phyloP scores from a whole-genome alignment of 2,888 invertebrate species.

The Autographa gamma region DNA sequence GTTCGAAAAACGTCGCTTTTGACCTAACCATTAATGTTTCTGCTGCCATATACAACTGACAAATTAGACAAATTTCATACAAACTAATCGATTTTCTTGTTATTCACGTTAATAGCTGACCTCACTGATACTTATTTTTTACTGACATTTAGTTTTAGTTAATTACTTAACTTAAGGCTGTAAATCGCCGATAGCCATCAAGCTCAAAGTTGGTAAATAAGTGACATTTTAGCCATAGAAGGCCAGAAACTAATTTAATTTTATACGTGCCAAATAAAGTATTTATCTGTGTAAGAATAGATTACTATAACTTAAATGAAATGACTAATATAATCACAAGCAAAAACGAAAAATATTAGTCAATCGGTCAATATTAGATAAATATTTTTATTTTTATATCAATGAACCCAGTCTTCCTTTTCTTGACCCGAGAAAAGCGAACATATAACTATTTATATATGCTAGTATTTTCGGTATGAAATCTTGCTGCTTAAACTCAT shows the following conservation, averaged over 20 bases:
- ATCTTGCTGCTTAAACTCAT: too few species aligned
- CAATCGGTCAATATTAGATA: too few species aligned
- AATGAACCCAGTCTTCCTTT: too few species aligned
- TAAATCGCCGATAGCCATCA: background rate
- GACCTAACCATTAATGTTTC: constrained; percentile 46
- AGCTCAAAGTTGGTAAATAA: background rate
- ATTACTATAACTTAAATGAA: background rate
- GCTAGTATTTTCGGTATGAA: too few species aligned
- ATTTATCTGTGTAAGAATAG: background rate
- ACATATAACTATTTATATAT: too few species aligned
- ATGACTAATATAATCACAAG: too few species aligned
- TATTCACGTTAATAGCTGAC: constrained; percentile 19
- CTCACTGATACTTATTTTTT: constrained; percentile 3
- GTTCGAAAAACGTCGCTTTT: constrained; percentile 45
- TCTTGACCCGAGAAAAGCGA: too few species aligned
- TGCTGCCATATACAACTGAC: constrained; percentile 36
- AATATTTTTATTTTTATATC: too few species aligned
- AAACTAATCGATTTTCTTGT: constrained; percentile 30
- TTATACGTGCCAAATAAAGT: background rate
- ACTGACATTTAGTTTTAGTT: constrained; percentile 19
- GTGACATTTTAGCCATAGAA: constrained; percentile 5
- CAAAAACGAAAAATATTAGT: background rate
- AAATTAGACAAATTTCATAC: constrained; percentile 39
- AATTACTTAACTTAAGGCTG: constrained; percentile 21
- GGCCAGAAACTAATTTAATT: background rate